phyloP scores from a whole-genome alignment of 2,797 vertebrate species.

The Phataginus tetradactyla region DNA sequence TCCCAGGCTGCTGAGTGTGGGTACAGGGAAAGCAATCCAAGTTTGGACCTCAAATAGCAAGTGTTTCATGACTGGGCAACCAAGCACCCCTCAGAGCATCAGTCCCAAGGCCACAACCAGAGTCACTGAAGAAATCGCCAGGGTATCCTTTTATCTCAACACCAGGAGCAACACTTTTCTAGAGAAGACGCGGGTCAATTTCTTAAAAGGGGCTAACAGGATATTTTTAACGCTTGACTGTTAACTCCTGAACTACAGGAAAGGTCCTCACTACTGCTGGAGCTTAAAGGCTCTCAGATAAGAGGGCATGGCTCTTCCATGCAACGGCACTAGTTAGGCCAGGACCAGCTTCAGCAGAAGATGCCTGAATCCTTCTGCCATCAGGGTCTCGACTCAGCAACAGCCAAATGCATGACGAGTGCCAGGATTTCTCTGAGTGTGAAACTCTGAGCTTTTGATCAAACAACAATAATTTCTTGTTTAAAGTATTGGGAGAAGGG shows the following conservation, averaged over 20 bases:
- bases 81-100: background rate
- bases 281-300: background rate
- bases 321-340: background rate
- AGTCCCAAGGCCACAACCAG: background rate
- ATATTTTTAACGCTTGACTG: background rate
- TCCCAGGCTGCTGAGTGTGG: background rate
- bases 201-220: background rate
- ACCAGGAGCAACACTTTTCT: background rate
- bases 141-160: background rate
- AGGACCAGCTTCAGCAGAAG: background rate
- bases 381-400: background rate
- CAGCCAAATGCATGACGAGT: background rate
- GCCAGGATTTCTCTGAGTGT: background rate
- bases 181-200: background rate
- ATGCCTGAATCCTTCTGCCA: background rate
- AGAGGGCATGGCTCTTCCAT: background rate
- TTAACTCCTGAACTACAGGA: background rate
- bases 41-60: background rate
- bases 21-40: background rate
- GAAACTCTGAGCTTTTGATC: conserved; percentile 47
- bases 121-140: background rate
- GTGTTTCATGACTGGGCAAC: background rate
- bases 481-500: conserved; percentile 25
- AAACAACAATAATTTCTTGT: background rate
- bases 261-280: background rate